Evolutionary conservation across 2,888 invertebrate species (phyloP).

Genomic region (Aphrophora alni): DNA sequence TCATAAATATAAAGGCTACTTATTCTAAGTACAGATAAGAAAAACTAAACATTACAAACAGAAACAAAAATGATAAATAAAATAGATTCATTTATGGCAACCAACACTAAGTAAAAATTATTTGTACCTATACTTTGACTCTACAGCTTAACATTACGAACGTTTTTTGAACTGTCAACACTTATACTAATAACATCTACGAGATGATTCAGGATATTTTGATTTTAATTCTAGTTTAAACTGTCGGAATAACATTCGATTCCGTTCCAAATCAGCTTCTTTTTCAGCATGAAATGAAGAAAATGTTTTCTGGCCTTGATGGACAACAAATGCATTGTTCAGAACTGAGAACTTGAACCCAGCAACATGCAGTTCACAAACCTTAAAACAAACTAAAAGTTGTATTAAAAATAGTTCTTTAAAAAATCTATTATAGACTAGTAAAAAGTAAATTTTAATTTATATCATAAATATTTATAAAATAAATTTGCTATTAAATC

Average conservation of each 20-base stretch:
- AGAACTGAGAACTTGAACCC: slow-evolving; percentile 63
- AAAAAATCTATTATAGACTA: neutral
- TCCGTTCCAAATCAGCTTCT: slow-evolving; percentile 59
- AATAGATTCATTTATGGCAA: neutral
- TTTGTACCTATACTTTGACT: neutral
- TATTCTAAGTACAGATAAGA: too few species aligned
- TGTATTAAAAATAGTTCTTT: neutral
- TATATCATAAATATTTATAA: neutral
- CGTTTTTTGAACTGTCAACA: neutral
- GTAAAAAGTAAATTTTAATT: neutral
- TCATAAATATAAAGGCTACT: too few species aligned
- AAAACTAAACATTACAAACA: neutral
- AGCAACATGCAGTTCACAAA: slow-evolving; percentile 63
- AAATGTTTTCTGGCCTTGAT: slow-evolving; percentile 61
- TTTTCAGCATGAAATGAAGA: slow-evolving; percentile 59
- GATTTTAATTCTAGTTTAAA: slow-evolving; percentile 62
- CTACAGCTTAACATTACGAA: neutral
- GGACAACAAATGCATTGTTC: slow-evolving; percentile 63
- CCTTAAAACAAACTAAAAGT: slow-evolving; percentile 54
- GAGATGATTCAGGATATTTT: slow-evolving; percentile 60
- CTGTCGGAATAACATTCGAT: slow-evolving; percentile 60
- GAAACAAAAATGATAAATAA: neutral
- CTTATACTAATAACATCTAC: slow-evolving; percentile 57
- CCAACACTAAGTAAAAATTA: neutral
- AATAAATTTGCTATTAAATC: too few species aligned